These are phyloP conservation scores for Congeria kusceri DNA, from an alignment of 2,888 invertebrate genomes.

Conservation along the genomic window DNA sequence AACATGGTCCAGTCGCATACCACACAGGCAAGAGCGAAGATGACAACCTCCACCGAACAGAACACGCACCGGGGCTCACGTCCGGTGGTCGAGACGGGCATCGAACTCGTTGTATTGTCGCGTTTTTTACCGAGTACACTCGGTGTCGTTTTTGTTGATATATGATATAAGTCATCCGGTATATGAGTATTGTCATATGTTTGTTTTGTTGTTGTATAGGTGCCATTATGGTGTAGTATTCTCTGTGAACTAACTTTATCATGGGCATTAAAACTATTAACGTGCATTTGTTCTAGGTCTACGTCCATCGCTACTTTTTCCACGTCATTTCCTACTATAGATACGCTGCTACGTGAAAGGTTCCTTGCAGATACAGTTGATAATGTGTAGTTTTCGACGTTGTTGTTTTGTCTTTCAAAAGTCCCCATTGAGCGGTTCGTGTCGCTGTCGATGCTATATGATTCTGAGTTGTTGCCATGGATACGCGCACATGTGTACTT, in stretches of 20 bases:
- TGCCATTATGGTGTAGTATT: no score
- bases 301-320: background rate
- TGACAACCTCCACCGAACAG: background rate
- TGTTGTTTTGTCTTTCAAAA: background rate
- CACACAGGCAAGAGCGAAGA: slow-evolving; percentile 1
- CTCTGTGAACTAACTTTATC: no score
- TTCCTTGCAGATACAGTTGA: background rate
- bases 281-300: no score
- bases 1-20: background rate
- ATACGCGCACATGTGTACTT: background rate
- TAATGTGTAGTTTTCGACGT: background rate
- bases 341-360: background rate
- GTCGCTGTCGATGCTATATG: background rate
- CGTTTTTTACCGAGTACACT: no score
- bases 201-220: background rate
- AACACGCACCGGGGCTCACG: background rate
- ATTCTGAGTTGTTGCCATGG: no score
- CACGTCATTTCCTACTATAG: background rate
- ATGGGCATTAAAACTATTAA: no score
- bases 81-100: background rate
- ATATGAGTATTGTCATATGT: background rate
- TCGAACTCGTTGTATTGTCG: background rate
- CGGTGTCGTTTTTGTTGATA: no score
- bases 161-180: no score
- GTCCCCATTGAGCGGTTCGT: background rate